A percentile compares a stretch with the other conserved stretches of the same genome.
These are phyloP conservation scores for Chondrosia reniformis DNA, from an alignment of 37 sponge, comb jelly and placozoan species.

Conservation along the genomic window DNA sequence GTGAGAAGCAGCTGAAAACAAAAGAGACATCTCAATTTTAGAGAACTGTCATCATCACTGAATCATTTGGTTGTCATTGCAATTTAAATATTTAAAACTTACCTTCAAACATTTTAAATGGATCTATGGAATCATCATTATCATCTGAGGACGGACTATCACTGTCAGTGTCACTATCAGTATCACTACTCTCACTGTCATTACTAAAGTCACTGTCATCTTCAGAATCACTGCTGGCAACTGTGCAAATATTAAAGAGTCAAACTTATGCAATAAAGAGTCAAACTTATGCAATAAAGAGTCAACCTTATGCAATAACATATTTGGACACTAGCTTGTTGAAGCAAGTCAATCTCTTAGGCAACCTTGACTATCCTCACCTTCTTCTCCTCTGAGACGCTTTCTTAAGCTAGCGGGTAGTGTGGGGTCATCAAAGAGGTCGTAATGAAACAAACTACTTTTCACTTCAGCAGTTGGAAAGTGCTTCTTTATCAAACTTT, in stretches of 20 bases:
- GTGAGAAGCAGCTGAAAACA: too few relatives aligned
- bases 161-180: conserved; percentile 32
- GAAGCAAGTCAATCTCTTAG: too few relatives aligned
- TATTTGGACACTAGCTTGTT: too few relatives aligned
- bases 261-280: too few relatives aligned
- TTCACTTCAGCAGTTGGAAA: conserved; percentile 60
- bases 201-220: conserved; percentile 16
- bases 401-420: conserved; percentile 50
- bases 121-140: conserved; percentile 38
- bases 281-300: too few relatives aligned
- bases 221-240: background rate
- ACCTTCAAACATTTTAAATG: conserved; percentile 22
- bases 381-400: conserved; percentile 23
- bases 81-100: too few relatives aligned
- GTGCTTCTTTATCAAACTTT: conserved; percentile 77
- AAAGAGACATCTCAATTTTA: too few relatives aligned
- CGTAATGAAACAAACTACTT: background rate
- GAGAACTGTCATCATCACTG: too few relatives aligned
- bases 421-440: conserved; percentile 69
- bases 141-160: conserved; percentile 32
- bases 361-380: background rate
- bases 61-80: too few relatives aligned
- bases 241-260: background rate
- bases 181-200: conserved; percentile 56
- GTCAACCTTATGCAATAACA: too few relatives aligned